phyloP scores from a whole-genome alignment of 2,888 invertebrate species.

The Camptogramma bilineatum region DNA sequence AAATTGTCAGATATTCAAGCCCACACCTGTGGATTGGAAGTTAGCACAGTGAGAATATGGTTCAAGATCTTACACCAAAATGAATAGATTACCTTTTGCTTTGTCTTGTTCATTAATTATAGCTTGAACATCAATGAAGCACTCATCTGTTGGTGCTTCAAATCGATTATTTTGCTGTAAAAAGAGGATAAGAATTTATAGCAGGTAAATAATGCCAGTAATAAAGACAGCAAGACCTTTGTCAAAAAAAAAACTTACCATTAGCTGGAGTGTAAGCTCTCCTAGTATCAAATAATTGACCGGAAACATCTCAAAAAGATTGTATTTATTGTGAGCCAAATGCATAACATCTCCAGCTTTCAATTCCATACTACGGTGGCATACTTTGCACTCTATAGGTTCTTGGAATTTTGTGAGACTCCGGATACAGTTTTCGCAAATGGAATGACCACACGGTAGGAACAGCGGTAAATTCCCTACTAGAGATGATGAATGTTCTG shows the following conservation, averaged over 20 bases:
- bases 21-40: no score
- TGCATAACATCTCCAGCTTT: slow-evolving; percentile 48
- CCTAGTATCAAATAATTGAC: slow-evolving; percentile 71
- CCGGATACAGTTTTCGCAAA: slow-evolving; percentile 87
- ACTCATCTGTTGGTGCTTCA: slow-evolving; percentile 40
- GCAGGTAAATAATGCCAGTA: no score
- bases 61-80: neutral
- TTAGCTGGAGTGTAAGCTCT: slow-evolving; percentile 60
- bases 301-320: slow-evolving; percentile 66
- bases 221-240: no score
- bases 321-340: slow-evolving; percentile 53
- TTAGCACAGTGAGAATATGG: no score
- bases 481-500: slow-evolving; percentile 52
- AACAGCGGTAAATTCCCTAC: slow-evolving; percentile 83
- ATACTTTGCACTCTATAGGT: slow-evolving; percentile 80
- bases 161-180: slow-evolving; percentile 16
- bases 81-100: slow-evolving; percentile 56
- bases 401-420: slow-evolving; percentile 67
- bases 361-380: slow-evolving; percentile 66
- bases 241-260: slow-evolving; percentile 34
- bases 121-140: slow-evolving; percentile 63
- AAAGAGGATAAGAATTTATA: slow-evolving; percentile 7
- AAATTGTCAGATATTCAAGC: no score
- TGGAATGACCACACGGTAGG: slow-evolving; percentile 88
- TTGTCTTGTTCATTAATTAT: slow-evolving; percentile 57